Evolutionary conservation across 2,888 invertebrate genomes (phyloP).

Genomic region (Sceliomorpha sp.): DNA sequence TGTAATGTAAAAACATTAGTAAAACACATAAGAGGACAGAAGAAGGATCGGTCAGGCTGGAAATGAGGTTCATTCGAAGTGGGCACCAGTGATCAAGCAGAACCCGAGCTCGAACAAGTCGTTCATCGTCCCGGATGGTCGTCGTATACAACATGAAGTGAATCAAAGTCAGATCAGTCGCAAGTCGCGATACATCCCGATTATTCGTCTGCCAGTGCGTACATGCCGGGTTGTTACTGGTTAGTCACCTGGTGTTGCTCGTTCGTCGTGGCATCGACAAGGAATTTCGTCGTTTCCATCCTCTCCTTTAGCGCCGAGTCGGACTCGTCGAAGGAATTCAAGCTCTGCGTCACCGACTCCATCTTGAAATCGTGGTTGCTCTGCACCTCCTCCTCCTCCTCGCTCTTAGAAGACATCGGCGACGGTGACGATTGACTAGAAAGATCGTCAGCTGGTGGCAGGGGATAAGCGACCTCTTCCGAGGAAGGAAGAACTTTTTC

Average conservation of each 20-base stretch:
- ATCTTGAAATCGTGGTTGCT: constrained; percentile 66
- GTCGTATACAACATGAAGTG: no score
- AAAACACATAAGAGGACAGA: constrained; percentile 18
- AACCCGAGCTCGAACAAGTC: not conserved
- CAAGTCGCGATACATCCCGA: not conserved
- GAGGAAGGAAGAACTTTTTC: constrained; percentile 40
- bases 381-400: constrained; percentile 60
- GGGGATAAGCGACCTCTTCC: constrained; percentile 50
- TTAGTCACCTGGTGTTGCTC: constrained; percentile 75
- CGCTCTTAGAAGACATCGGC: constrained; percentile 55
- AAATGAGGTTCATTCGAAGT: constrained; percentile 5
- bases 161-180: not conserved
- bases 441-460: constrained; percentile 55
- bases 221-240: constrained; percentile 75
- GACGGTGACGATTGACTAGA: constrained; percentile 37
- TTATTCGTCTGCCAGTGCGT: constrained; percentile 28
- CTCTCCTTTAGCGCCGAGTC: constrained; percentile 70
- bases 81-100: constrained; percentile 10
- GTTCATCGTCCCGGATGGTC: no score
- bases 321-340: constrained; percentile 69
- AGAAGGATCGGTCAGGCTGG: not conserved
- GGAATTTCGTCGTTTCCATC: constrained; percentile 65
- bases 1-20: constrained; percentile 20
- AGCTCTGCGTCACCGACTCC: constrained; percentile 66
- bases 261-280: constrained; percentile 60